Evolutionary conservation across 2,113 vertebrate genomes (phyloP).

Genomic region (Thamnaconus septentrionalis): DNA sequence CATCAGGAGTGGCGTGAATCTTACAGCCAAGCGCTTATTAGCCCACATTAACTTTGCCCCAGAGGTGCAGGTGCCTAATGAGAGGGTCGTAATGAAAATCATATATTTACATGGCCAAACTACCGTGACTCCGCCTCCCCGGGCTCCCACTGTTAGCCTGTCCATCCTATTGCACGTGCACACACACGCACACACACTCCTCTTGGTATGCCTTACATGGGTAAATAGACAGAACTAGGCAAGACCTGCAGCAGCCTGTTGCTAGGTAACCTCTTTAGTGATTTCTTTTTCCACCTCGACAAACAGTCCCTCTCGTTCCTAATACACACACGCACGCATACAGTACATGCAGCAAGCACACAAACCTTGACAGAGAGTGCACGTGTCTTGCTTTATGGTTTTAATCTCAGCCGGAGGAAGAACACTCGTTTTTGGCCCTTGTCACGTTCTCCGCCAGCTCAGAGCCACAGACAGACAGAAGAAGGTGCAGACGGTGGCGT

Average conservation of each 20-base stretch:
- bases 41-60: constrained; percentile 27
- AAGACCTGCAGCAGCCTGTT: constrained; percentile 72
- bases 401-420: constrained; percentile 63
- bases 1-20: constrained; percentile 6
- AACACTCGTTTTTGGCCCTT: constrained; percentile 41
- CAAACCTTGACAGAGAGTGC: constrained; percentile 30
- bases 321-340: background rate
- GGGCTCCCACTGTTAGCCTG: background rate
- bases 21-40: constrained; percentile 36
- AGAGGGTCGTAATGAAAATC: constrained; percentile 56
- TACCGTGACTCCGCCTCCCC: constrained; percentile 26
- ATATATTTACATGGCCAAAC: constrained; percentile 45
- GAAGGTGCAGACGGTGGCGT: constrained; percentile 4
- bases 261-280: constrained; percentile 80
- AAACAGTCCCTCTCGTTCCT: constrained; percentile 71
- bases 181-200: constrained; percentile 4
- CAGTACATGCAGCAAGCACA: background rate
- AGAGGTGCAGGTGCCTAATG: constrained; percentile 36
- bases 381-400: constrained; percentile 68
- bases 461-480: constrained; percentile 20
- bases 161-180: constrained; percentile 3
- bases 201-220: constrained; percentile 63
- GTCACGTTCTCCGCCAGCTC: constrained; percentile 6
- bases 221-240: constrained; percentile 65
- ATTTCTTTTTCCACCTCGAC: constrained; percentile 61